Evolutionary conservation across 2,888 invertebrate genomes (phyloP).

Genomic region (Liposcelis brunnea): DNA sequence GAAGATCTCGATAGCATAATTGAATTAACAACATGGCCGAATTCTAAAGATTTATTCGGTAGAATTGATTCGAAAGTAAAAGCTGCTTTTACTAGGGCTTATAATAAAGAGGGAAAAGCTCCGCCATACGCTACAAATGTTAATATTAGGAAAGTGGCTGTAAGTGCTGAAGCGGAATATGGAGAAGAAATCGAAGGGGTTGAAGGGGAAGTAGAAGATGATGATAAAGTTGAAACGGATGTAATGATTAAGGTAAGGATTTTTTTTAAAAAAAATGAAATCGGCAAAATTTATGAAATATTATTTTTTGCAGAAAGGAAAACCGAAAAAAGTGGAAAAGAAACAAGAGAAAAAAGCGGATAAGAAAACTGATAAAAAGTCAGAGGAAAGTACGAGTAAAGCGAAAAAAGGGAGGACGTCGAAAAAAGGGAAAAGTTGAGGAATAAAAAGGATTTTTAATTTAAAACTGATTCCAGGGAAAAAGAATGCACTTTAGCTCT

Average conservation of each 20-base stretch:
- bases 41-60: conserved; percentile 55
- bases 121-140: conserved; percentile 58
- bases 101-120: conserved; percentile 63
- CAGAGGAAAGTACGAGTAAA: background rate
- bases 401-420: background rate
- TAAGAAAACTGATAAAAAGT: background rate
- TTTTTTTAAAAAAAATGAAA: background rate
- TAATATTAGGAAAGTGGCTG: conserved; percentile 28
- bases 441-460: no score
- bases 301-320: background rate
- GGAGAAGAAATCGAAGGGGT: conserved; percentile 24
- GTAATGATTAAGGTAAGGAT: conserved; percentile 56
- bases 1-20: conserved; percentile 83
- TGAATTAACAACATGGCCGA: conserved; percentile 76
- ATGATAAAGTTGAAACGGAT: conserved; percentile 50
- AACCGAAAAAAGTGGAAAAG: background rate
- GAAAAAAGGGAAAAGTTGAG: background rate
- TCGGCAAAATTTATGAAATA: background rate
- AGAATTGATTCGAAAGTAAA: conserved; percentile 69
- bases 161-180: conserved; percentile 21
- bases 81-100: conserved; percentile 79
- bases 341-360: background rate
- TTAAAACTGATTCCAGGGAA: no score
- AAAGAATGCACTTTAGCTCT: no score
- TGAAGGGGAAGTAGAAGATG: conserved; percentile 25